Conservation (phyloP, 1,140 invertebrate species). For the Macrostomum lignano region DNA sequence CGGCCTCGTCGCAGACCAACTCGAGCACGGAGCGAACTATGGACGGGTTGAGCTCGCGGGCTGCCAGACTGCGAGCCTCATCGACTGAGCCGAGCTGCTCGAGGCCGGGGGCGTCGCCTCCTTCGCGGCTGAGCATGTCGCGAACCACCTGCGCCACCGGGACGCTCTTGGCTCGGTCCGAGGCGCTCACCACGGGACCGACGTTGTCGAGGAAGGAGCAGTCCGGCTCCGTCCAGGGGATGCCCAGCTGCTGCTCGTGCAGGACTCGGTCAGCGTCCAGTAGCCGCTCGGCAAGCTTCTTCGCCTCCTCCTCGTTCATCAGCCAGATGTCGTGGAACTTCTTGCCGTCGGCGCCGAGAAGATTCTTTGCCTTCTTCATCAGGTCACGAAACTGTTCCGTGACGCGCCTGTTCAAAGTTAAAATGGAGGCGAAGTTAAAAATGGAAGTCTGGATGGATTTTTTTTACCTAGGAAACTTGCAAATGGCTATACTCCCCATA, state of each 20-base stretch:
- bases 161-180: slow-evolving; percentile 10
- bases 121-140: slow-evolving; percentile 12
- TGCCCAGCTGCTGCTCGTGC: slow-evolving; percentile 38
- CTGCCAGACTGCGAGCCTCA: slow-evolving; percentile 5
- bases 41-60: neutral
- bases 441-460: too few species aligned
- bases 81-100: slow-evolving; percentile 7
- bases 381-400: slow-evolving; percentile 24
- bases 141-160: slow-evolving; percentile 15
- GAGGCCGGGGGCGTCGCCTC: neutral
- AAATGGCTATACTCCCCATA: too few species aligned
- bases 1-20: slow-evolving; percentile 22
- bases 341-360: slow-evolving; percentile 34
- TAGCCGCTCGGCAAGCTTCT: slow-evolving; percentile 32
- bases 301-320: slow-evolving; percentile 37
- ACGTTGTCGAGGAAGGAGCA: slow-evolving; percentile 20
- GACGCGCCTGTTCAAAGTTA: too few species aligned
- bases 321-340: slow-evolving; percentile 36
- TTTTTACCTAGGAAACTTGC: too few species aligned
- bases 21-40: slow-evolving; percentile 11
- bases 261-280: slow-evolving; percentile 36
- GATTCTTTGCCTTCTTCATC: slow-evolving; percentile 29
- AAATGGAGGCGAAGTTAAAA: too few species aligned
- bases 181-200: slow-evolving; percentile 15
- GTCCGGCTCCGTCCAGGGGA: slow-evolving; percentile 33